Evolutionary conservation across 1,140 invertebrate genomes (phyloP).

Genomic region (Ladona fulva): DNA sequence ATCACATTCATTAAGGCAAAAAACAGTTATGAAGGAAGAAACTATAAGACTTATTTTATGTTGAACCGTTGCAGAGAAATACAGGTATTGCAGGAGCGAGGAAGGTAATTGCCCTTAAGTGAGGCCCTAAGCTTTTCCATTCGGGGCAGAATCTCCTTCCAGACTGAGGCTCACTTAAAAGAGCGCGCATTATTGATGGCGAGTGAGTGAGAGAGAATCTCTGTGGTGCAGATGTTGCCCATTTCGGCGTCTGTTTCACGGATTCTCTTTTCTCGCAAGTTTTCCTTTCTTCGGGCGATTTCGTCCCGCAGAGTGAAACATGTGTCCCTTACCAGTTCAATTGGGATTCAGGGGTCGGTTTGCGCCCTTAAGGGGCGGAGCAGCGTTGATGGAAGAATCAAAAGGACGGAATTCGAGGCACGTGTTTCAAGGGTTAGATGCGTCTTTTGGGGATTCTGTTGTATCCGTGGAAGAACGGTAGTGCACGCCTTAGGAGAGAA

Average conservation of each 20-base stretch:
- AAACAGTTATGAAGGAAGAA: too few relatives aligned
- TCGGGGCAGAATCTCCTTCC: too few relatives aligned
- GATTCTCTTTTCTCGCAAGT: neutral
- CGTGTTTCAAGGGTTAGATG: neutral
- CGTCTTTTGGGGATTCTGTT: neutral
- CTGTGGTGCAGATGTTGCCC: neutral
- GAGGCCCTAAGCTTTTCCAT: too few relatives aligned
- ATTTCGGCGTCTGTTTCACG: neutral
- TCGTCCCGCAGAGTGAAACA: neutral
- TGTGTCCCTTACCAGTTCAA: neutral
- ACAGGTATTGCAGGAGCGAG: too few relatives aligned
- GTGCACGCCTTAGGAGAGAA: neutral
- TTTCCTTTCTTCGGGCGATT: neutral
- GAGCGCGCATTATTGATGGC: too few relatives aligned
- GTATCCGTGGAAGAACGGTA: neutral
- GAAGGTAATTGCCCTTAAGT: too few relatives aligned
- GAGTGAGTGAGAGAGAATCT: too few relatives aligned
- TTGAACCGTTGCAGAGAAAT: too few relatives aligned
- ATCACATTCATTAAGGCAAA: too few relatives aligned
- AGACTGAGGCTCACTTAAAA: too few relatives aligned
- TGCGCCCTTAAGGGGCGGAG: neutral
- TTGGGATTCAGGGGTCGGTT: constrained; percentile 3
- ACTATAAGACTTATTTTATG: too few relatives aligned
- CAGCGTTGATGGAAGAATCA: constrained; percentile 8
- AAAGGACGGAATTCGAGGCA: neutral